Evolutionary conservation across 1,140 invertebrate species (phyloP).

Genomic region (Calosoma granatense): DNA sequence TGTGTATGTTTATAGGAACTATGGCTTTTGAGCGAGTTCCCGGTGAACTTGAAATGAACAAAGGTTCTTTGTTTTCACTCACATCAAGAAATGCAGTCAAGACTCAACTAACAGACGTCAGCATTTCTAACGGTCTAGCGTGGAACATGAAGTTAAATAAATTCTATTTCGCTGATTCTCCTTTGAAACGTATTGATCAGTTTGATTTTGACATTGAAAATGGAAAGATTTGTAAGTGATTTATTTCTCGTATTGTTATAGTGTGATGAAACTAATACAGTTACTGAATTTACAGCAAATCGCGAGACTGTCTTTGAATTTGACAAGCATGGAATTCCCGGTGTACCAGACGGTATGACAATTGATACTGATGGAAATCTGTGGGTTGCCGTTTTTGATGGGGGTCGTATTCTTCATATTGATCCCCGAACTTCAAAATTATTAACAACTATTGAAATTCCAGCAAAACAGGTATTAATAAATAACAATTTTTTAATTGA

Average conservation of each 20-base stretch:
- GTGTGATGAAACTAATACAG: neutral
- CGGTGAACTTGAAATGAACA: constrained; percentile 17
- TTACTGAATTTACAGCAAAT: constrained; percentile 20
- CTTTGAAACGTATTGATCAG: constrained; percentile 47
- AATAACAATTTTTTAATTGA: neutral
- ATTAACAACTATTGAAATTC: constrained; percentile 23
- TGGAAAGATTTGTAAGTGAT: constrained; percentile 53
- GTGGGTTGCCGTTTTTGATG: constrained; percentile 48
- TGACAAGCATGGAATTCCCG: constrained; percentile 18
- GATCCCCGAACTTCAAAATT: constrained; percentile 28
- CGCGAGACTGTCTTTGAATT: constrained; percentile 22
- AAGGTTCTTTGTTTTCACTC: constrained; percentile 21
- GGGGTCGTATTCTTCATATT: constrained; percentile 27
- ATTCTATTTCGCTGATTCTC: constrained; percentile 67
- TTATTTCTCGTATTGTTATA: constrained; percentile 8
- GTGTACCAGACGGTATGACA: constrained; percentile 56
- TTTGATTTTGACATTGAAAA: constrained; percentile 64
- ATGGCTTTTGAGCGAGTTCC: constrained; percentile 21
- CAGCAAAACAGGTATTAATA: constrained; percentile 26
- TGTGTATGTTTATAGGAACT: constrained; percentile 20
- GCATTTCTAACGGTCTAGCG: constrained; percentile 70
- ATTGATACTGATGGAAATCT: constrained; percentile 52
- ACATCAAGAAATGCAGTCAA: constrained; percentile 14
- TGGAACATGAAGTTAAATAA: constrained; percentile 58
- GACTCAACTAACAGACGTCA: constrained; percentile 37